Evolutionary conservation across 2,797 vertebrate genomes (phyloP).

Genomic region (Staurois parvus): DNA sequence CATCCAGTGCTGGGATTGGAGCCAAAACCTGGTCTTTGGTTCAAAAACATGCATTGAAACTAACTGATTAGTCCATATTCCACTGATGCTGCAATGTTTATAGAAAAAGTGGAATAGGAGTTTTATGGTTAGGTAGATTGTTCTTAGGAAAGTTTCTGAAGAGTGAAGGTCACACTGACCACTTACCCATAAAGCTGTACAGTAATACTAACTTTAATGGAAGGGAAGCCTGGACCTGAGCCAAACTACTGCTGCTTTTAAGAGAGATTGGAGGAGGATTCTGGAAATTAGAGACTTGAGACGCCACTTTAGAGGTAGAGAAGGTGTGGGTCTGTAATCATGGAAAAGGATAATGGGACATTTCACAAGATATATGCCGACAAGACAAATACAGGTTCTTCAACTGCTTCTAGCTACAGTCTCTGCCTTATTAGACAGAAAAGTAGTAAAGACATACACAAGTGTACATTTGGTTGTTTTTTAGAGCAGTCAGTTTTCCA

Average conservation of each 20-base stretch:
- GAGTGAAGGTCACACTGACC: not conserved
- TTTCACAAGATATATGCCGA: slow-evolving; percentile 53
- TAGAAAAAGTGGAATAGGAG: not conserved
- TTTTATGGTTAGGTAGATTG: not conserved
- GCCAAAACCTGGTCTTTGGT: no score
- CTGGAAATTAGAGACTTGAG: slow-evolving; percentile 50
- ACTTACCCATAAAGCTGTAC: not conserved
- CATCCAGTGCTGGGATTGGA: no score
- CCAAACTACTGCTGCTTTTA: slow-evolving; percentile 22
- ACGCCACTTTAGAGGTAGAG: slow-evolving; percentile 28
- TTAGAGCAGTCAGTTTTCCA: no score
- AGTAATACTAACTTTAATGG: not conserved
- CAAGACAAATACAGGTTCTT: slow-evolving; percentile 46
- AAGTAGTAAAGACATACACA: not conserved
- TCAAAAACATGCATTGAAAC: no score
- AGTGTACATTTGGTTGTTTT: not conserved
- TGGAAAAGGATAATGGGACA: slow-evolving; percentile 50
- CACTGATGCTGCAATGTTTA: no score
- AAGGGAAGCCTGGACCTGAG: slow-evolving; percentile 16
- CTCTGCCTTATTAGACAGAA: not conserved
- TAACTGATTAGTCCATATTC: no score
- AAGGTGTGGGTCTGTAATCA: slow-evolving; percentile 56
- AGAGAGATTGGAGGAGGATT: slow-evolving; percentile 12
- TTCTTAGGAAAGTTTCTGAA: not conserved
- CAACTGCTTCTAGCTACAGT: slow-evolving; percentile 16